Conservation (phyloP, 2,797 vertebrate genomes). For the Aeoliscus strigatus region DNA sequence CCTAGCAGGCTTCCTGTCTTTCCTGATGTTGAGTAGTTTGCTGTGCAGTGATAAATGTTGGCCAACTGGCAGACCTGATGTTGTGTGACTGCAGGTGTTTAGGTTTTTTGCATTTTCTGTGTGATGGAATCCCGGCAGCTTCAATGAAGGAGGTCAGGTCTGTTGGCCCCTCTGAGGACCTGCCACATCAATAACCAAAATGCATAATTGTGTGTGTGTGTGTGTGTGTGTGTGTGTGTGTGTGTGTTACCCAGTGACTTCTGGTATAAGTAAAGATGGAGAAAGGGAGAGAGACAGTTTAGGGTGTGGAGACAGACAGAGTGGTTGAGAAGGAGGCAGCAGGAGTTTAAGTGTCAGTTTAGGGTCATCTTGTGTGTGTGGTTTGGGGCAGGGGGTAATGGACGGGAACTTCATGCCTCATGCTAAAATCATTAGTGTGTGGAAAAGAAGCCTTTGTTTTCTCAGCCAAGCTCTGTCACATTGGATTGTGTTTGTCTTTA, state of each 20-base stretch:
- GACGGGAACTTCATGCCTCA: constrained; percentile 40
- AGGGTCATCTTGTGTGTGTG: constrained; percentile 30
- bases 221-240: constrained; percentile 5
- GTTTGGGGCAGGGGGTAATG: constrained; percentile 20
- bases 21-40: too few relatives aligned
- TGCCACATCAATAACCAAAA: too few relatives aligned
- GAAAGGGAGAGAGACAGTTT: background rate
- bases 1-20: too few relatives aligned
- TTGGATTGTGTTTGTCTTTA: constrained; percentile 15
- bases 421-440: constrained; percentile 57
- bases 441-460: constrained; percentile 50
- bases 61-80: constrained; percentile 7
- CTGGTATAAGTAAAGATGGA: constrained; percentile 8
- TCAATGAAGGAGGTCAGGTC: constrained; percentile 53
- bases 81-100: background rate
- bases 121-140: constrained; percentile 42
- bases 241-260: constrained; percentile 31
- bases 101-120: background rate
- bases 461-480: constrained; percentile 47
- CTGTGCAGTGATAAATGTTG: too few relatives aligned
- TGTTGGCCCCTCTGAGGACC: too few relatives aligned
- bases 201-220: background rate
- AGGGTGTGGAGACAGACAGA: background rate
- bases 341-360: constrained; percentile 5
- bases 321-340: constrained; percentile 5